Percentiles rank a stretch among this genome's conserved stretches.
Evolutionary conservation across 2,888 invertebrate genomes (phyloP).

Genomic region (Ophonus ardosiacus): DNA sequence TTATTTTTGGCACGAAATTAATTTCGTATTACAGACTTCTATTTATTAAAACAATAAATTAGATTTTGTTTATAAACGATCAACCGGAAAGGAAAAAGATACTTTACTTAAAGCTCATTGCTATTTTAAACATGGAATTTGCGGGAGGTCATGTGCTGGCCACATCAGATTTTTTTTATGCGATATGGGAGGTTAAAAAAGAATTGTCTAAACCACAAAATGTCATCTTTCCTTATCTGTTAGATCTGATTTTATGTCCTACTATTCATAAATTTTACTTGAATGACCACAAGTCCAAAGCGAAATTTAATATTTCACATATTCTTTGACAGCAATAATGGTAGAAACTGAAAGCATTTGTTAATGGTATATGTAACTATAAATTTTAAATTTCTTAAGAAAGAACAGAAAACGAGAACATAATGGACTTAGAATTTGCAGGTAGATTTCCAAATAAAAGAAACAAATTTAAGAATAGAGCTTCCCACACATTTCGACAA

Average conservation of each 20-base stretch:
- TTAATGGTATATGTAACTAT: conserved; percentile 9
- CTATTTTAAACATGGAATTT: too few relatives aligned
- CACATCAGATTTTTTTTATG: neutral
- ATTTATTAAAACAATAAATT: too few relatives aligned
- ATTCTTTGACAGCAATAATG: conserved; percentile 9
- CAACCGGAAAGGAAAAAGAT: too few relatives aligned
- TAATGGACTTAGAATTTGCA: neutral
- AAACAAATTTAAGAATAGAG: conserved; percentile 21
- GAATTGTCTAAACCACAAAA: neutral
- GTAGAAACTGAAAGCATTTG: conserved; percentile 2
- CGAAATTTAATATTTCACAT: conserved; percentile 28
- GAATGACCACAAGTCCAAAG: neutral
- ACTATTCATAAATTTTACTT: neutral
- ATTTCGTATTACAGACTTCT: too few relatives aligned
- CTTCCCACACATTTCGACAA: neutral
- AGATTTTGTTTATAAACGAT: too few relatives aligned
- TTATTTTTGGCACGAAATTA: too few relatives aligned
- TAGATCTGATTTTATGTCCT: neutral
- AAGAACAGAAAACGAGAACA: neutral
- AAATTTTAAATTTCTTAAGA: conserved; percentile 38
- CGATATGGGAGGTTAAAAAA: neutral
- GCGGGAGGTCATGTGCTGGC: too few relatives aligned
- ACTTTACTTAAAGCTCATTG: too few relatives aligned
- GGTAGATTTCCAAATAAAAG: conserved; percentile 36
- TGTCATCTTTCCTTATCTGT: neutral